Conservation (phyloP, 1,140 invertebrate genomes). For the Drosophila equinoxialis region DNA sequence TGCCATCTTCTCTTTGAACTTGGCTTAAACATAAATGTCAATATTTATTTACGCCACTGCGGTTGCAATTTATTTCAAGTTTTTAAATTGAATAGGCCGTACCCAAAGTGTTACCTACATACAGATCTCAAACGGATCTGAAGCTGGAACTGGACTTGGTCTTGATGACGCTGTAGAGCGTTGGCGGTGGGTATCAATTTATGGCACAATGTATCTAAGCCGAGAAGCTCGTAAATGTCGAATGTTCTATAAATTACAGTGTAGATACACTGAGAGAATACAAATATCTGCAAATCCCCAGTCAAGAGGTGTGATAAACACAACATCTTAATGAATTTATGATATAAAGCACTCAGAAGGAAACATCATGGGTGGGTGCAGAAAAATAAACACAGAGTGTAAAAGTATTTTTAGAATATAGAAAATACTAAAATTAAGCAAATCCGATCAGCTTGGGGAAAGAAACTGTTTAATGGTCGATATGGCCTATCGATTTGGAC, state of each 20-base stretch:
- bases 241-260: slow-evolving; percentile 54
- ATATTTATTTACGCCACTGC: slow-evolving; percentile 63
- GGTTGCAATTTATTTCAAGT: slow-evolving; percentile 50
- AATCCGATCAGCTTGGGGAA: too few species aligned
- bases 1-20: slow-evolving; percentile 39
- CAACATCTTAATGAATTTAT: slow-evolving; percentile 9
- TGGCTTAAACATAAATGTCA: slow-evolving; percentile 68
- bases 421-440: background rate
- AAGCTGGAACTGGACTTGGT: slow-evolving; percentile 34
- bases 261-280: slow-evolving; percentile 23
- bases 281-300: slow-evolving; percentile 18
- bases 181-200: slow-evolving; percentile 31
- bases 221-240: slow-evolving; percentile 60
- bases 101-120: slow-evolving; percentile 10
- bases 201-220: slow-evolving; percentile 59
- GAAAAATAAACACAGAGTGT: background rate
- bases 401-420: background rate
- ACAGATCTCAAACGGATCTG: slow-evolving; percentile 1
- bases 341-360: background rate
- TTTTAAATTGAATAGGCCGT: slow-evolving; percentile 65
- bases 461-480: too few species aligned
- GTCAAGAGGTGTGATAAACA: slow-evolving; percentile 7
- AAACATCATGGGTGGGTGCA: background rate
- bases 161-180: background rate
- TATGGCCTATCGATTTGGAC: too few species aligned